Evolutionary conservation across 2,888 invertebrate genomes (phyloP).

Genomic region (Polydrusus cervinus): DNA sequence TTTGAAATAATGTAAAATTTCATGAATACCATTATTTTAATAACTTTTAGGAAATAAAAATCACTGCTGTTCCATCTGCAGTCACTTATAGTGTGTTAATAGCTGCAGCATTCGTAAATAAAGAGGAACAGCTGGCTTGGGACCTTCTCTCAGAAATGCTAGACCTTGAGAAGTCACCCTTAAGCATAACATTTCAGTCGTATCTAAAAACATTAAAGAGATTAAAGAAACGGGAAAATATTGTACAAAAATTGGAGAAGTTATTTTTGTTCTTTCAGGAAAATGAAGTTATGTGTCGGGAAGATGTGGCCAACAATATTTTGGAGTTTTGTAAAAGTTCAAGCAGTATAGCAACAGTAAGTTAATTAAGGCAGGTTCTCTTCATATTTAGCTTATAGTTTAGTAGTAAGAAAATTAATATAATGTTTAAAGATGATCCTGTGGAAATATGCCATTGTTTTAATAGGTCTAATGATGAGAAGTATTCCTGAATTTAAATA

Average conservation of each 20-base stretch:
- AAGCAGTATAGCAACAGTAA: constrained; percentile 50
- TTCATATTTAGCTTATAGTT: not conserved
- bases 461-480: too few species aligned
- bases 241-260: constrained; percentile 72
- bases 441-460: too few species aligned
- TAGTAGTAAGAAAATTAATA: too few species aligned
- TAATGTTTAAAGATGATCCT: too few species aligned
- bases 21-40: too few species aligned
- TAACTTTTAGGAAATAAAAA: constrained; percentile 71
- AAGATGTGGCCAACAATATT: constrained; percentile 65
- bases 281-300: constrained; percentile 71
- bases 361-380: constrained; percentile 19
- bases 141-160: constrained; percentile 76
- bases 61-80: constrained; percentile 71
- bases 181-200: constrained; percentile 52
- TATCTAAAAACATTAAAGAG: constrained; percentile 56
- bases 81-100: constrained; percentile 74
- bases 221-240: constrained; percentile 49
- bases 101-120: constrained; percentile 75
- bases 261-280: constrained; percentile 75
- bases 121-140: constrained; percentile 76
- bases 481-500: too few species aligned
- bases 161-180: constrained; percentile 49
- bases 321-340: constrained; percentile 36
- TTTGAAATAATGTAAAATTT: too few species aligned